Conservation (phyloP, 1,140 invertebrate genomes). For the Drosophila prosaltans region DNA sequence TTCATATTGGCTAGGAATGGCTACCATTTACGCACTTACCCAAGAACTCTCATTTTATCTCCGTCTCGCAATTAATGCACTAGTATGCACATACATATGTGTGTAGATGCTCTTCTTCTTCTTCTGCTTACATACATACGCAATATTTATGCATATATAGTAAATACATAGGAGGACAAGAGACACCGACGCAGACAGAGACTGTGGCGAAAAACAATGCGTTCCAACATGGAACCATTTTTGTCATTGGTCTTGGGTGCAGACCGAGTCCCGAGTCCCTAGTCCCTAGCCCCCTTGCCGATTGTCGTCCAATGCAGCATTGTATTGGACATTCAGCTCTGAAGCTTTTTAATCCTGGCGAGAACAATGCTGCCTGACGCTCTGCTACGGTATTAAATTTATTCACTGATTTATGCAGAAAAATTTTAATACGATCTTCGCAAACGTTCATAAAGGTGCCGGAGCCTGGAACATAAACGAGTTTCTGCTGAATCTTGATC, state of each 20-base stretch:
- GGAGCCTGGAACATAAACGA: constrained; percentile 7
- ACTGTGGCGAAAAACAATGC: constrained; percentile 6
- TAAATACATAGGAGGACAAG: constrained; percentile 5
- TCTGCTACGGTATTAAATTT: constrained; percentile 15
- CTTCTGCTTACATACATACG: neutral
- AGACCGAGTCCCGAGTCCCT: no score
- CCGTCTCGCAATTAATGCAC: constrained; percentile 15
- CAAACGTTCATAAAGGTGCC: constrained; percentile 17
- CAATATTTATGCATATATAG: constrained; percentile 6
- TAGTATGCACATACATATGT: neutral
- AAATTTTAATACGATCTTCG: constrained; percentile 21
- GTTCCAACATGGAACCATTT: constrained; percentile 13
- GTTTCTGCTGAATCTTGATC: constrained; percentile 19
- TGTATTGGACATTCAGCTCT: constrained; percentile 18
- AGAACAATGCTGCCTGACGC: constrained; percentile 23
- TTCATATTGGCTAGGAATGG: neutral
- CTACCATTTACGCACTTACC: neutral
- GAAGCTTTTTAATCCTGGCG: constrained; percentile 17
- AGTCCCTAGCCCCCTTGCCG: neutral
- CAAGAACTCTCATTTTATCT: neutral
- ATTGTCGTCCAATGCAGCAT: neutral
- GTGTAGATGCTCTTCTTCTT: neutral
- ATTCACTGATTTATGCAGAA: constrained; percentile 24
- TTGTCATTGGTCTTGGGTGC: constrained; percentile 1
- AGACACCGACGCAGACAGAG: neutral